These are phyloP conservation scores for Drosophila littoralis DNA, from an alignment of 1,140 invertebrate species.

Conservation along the genomic window DNA sequence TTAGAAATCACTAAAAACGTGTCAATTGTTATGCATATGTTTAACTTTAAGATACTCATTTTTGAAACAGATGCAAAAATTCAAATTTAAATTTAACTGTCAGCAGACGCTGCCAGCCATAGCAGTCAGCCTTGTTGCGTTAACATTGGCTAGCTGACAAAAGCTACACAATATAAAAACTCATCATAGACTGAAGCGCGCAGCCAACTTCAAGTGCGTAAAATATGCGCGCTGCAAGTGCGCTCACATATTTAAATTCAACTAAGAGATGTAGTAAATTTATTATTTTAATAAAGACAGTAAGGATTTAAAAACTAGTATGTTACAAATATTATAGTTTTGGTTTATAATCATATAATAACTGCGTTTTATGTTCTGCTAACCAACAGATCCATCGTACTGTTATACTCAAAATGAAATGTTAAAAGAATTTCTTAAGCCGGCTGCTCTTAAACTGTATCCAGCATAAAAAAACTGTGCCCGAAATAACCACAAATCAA, in stretches of 20 bases:
- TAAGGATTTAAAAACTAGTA: neutral
- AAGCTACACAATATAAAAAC: neutral
- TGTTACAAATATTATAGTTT: neutral
- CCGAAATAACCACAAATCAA: neutral
- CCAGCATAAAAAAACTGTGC: neutral
- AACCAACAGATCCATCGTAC: neutral
- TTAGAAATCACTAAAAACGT: neutral
- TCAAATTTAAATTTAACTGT: conserved; percentile 4
- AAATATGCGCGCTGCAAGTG: neutral
- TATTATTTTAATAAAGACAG: neutral
- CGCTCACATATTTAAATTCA: neutral
- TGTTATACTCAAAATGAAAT: conserved; percentile 6
- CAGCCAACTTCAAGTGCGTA: neutral
- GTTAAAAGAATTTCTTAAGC: neutral
- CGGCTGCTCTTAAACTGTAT: too few relatives aligned
- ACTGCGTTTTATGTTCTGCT: neutral
- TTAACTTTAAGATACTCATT: neutral
- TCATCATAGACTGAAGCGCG: neutral
- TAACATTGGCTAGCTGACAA: neutral
- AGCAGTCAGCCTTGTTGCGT: neutral
- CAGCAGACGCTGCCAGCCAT: neutral
- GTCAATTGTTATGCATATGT: neutral
- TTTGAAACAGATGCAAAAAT: neutral
- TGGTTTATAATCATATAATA: neutral
- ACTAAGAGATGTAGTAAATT: neutral